Evolutionary conservation across 2,113 vertebrate genomes (phyloP).

Genomic region (Phycodurus eques): DNA sequence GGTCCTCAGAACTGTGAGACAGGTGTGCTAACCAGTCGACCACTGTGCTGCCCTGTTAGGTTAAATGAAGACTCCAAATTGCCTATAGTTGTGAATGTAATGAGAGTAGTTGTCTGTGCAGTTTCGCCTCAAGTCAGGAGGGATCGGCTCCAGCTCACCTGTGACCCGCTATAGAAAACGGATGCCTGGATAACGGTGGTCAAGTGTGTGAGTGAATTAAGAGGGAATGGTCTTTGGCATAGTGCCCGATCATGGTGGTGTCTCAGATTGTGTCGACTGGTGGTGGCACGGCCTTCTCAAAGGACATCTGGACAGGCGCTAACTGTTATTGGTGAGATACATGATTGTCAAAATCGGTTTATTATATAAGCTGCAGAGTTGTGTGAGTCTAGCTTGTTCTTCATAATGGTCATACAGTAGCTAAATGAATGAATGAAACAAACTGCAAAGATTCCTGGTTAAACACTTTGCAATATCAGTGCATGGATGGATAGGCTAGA

Average conservation of each 20-base stretch:
- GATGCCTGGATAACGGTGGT: conserved; percentile 3
- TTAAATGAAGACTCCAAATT: too few species aligned
- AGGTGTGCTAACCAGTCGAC: too few species aligned
- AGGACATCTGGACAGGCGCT: not conserved
- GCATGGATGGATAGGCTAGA: too few species aligned
- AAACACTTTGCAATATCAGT: not conserved
- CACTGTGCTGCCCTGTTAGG: too few species aligned
- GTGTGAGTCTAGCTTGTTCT: not conserved
- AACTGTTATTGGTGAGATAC: not conserved
- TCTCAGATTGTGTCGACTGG: not conserved
- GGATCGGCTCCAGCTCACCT: too few species aligned
- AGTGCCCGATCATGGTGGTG: not conserved
- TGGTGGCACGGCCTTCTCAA: not conserved
- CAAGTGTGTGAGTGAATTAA: not conserved
- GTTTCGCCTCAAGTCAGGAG: too few species aligned
- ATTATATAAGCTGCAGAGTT: not conserved
- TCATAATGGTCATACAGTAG: too few species aligned
- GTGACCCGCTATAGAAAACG: not conserved
- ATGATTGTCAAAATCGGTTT: not conserved
- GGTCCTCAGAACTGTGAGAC: too few species aligned
- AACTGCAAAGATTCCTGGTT: not conserved
- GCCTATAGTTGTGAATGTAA: too few species aligned
- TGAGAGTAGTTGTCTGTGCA: too few species aligned
- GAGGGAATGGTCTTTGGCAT: not conserved
- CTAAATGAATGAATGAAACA: not conserved